A percentile compares a stretch with the other conserved stretches of the same genome.
Conservation (phyloP, 2,113 vertebrate species). For the Mormyrus lacerda region DNA sequence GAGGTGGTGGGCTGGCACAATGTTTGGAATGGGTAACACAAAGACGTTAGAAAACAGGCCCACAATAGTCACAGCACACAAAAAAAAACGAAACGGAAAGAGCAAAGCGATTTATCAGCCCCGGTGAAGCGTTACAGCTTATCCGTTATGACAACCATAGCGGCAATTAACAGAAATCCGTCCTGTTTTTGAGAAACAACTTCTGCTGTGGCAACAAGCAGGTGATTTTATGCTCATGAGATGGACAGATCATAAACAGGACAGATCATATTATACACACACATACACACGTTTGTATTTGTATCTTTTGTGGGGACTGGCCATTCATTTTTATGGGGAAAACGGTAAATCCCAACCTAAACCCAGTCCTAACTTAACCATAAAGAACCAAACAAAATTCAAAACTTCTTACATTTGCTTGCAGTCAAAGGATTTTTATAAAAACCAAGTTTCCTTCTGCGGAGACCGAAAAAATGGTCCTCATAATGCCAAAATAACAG, state of each 20-base stretch:
- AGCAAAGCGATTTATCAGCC: background rate
- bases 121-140: background rate
- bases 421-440: background rate
- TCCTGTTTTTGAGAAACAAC: background rate
- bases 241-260: background rate
- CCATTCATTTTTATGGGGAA: background rate
- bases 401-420: background rate
- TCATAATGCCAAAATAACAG: background rate
- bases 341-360: background rate
- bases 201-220: background rate
- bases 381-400: background rate
- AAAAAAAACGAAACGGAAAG: background rate
- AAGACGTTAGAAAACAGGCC: background rate
- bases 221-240: background rate
- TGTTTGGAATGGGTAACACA: background rate
- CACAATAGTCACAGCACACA: background rate
- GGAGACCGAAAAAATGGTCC: background rate
- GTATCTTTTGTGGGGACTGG: background rate
- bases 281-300: too few relatives aligned
- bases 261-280: background rate
- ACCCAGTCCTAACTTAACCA: background rate
- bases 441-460: background rate
- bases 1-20: slow-evolving; percentile 9
- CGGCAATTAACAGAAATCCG: background rate
- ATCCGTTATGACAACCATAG: background rate